Percentiles rank a stretch among this genome's conserved stretches.
Evolutionary conservation across 2,888 invertebrate genomes (phyloP).

Genomic region (Chrysodeixis includens): DNA sequence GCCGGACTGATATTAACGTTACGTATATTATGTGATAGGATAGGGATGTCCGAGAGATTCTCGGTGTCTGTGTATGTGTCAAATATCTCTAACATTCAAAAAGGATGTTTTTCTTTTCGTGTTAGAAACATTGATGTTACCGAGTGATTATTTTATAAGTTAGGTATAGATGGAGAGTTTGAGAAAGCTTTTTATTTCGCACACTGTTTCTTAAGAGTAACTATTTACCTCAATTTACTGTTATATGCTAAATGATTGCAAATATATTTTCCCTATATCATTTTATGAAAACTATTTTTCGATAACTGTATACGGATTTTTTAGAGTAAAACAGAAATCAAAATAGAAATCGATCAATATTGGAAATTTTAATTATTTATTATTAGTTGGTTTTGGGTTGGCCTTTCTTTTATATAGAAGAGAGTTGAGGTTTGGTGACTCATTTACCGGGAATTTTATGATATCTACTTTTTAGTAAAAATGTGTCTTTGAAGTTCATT

Average conservation of each 20-base stretch:
- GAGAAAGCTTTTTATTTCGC: neutral
- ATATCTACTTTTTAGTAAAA: neutral
- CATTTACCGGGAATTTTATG: neutral
- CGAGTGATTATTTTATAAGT: conserved; percentile 14
- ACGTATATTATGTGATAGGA: conserved; percentile 8
- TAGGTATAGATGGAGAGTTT: neutral
- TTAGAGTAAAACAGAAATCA: conserved; percentile 15
- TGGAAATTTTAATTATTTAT: neutral
- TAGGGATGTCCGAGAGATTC: neutral
- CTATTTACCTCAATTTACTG: conserved; percentile 12
- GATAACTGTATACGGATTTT: conserved; percentile 18
- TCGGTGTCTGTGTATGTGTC: too few species aligned
- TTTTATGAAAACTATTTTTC: neutral
- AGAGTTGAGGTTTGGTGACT: neutral
- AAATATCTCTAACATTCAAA: too few species aligned
- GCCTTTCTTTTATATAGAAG: too few species aligned
- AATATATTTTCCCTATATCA: neutral
- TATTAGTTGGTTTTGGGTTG: neutral
- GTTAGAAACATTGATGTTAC: conserved; percentile 18
- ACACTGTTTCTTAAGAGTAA: neutral
- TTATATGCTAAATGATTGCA: conserved; percentile 6
- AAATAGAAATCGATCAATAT: conserved; percentile 2
- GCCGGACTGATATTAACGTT: conserved; percentile 14
- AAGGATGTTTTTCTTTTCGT: neutral
- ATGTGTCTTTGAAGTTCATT: neutral